Percentiles rank a stretch among this genome's conserved stretches.
These are phyloP conservation scores for Limnephilus marmoratus DNA, from an alignment of 2,888 invertebrate genomes.

Conservation along the genomic window DNA sequence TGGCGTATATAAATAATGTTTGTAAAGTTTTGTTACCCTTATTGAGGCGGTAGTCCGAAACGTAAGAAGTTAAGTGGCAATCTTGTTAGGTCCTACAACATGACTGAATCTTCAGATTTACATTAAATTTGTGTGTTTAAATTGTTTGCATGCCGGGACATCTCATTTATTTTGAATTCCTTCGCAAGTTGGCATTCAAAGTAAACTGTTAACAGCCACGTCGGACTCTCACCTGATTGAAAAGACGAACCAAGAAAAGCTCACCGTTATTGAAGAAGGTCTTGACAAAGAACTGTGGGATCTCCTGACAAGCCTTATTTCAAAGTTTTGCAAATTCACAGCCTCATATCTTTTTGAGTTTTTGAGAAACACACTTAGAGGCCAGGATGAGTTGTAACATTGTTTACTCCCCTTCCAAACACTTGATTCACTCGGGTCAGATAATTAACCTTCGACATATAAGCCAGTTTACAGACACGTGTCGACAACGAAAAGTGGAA, in stretches of 20 bases:
- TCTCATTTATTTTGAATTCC: no score
- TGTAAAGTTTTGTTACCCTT: neutral
- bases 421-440: no score
- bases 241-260: neutral
- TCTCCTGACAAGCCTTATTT: no score
- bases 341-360: no score
- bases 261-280: neutral
- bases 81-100: neutral
- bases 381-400: no score
- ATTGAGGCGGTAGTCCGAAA: neutral
- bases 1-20: neutral
- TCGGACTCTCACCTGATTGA: neutral
- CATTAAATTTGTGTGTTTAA: neutral
- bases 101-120: neutral
- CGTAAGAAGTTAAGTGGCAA: neutral
- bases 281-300: neutral
- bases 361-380: no score
- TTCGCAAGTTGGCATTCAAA: neutral
- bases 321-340: no score
- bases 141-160: neutral
- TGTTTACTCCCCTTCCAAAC: no score
- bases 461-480: no score
- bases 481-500: no score
- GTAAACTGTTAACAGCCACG: neutral
- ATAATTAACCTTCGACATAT: no score